Conservation (phyloP, 2,113 vertebrate genomes). For the Trichechus manatus region DNA sequence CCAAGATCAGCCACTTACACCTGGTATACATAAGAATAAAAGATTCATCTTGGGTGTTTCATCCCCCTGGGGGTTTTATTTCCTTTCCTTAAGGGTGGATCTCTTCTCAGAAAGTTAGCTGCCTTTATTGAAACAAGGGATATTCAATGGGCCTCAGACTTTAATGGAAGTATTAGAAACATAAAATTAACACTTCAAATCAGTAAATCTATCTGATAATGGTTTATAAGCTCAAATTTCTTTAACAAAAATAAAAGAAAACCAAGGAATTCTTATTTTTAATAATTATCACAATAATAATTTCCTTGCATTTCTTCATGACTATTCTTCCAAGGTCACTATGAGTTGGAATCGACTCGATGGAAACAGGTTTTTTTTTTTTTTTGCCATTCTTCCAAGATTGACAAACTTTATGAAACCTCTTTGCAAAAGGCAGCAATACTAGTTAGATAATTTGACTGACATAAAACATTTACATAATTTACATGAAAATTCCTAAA, state of each 20-base stretch:
- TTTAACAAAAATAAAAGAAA: neutral
- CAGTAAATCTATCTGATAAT: neutral
- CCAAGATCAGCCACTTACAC: neutral
- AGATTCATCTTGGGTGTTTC: neutral
- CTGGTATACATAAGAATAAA: conserved; percentile 26
- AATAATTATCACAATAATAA: neutral
- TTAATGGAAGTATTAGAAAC: neutral
- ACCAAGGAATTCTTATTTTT: neutral
- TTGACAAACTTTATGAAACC: neutral
- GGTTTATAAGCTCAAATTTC: neutral
- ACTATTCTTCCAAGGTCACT: neutral
- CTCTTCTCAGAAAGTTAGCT: neutral
- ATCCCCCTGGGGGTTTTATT: neutral
- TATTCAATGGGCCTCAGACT: neutral
- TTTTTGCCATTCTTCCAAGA: neutral
- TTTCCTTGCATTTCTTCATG: neutral
- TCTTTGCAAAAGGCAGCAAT: neutral
- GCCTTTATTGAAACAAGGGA: neutral
- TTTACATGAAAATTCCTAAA: neutral
- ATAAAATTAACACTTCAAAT: neutral
- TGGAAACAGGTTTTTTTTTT: too few relatives aligned
- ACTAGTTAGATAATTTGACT: neutral
- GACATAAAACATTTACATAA: neutral
- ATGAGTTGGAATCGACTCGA: too few relatives aligned
- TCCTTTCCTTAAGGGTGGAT: conserved; percentile 55